Evolutionary conservation across 2,797 vertebrate genomes (phyloP), one percentile per base, ranked within the genome.

Genomic region (Ctenochaetus hawaiiensis): DNA sequence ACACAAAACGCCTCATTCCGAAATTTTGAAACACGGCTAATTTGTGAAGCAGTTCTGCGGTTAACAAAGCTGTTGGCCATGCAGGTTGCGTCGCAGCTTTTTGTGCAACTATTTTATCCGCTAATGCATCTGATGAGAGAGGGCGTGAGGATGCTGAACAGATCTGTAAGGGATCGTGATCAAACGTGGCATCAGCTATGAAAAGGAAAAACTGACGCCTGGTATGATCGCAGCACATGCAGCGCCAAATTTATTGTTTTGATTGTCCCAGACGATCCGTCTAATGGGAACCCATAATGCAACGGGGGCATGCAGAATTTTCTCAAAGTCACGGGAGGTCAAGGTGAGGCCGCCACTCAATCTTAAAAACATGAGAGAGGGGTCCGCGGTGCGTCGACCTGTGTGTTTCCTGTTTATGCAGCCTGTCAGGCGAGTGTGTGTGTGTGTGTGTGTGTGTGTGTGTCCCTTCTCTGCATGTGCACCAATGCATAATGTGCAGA

Each of bases 361-460:
- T 94, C 76, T 90, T 87, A 89, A 90, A 93, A 91, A 92, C 90
- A 92, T 87, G 85, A 83, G 89, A 81, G 69, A 41, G 75, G 44
- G 80, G 82, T 82, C 81, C 67, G 14, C 0, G 17, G 69, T 69
- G 87, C 71, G 84, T 56, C 63, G 79, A 91, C 83, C 88, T 68
- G 69, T 18, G 63, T 17, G 20, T 18, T 63, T 85, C 77, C 74
- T 90, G 79, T 85, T 93, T 89, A 91, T 93, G 89, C 90, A 76
- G 87, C 87, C 64, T 51, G 87, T 83, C 80, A 53, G 20, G 63
- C 39, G 62, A 69, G 69, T 66, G 30, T 47, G 14, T 43, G 64
- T 8, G 56, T 60, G 20, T 66, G 70, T 53, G 37, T 53, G 61
- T 58, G 76, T 61, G 76, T 61, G 67, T 57, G 34, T 45, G 3